phyloP scores from a whole-genome alignment of 1,140 invertebrate genomes.

The Pachyrhynchus sulphureomaculatus region DNA sequence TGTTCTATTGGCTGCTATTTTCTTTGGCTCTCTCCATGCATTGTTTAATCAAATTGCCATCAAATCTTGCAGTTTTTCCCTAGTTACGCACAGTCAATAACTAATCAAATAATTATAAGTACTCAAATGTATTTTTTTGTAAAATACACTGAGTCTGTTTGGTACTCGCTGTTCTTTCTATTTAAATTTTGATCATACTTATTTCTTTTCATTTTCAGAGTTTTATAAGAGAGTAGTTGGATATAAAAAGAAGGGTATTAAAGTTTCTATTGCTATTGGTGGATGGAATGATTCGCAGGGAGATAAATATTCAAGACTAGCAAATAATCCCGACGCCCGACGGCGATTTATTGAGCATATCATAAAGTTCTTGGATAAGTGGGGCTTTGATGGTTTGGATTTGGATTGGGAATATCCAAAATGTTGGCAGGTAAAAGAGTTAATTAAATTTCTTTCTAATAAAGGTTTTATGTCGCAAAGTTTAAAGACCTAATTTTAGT shows the following conservation, averaged over 20 bases:
- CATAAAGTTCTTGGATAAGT: slow-evolving; percentile 75
- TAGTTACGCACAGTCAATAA: too few relatives aligned
- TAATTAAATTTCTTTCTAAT: not conserved
- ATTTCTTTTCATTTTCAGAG: too few relatives aligned
- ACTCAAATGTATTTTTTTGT: too few relatives aligned
- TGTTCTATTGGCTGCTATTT: too few relatives aligned
- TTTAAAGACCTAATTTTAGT: too few relatives aligned
- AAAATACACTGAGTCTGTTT: too few relatives aligned
- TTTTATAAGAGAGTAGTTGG: slow-evolving; percentile 82
- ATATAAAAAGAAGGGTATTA: slow-evolving; percentile 76
- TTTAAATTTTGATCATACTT: too few relatives aligned
- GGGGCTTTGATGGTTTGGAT: slow-evolving; percentile 85
- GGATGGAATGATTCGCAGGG: slow-evolving; percentile 90
- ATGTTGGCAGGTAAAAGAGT: slow-evolving; percentile 76
- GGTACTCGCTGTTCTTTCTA: too few relatives aligned
- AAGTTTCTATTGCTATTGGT: slow-evolving; percentile 80
- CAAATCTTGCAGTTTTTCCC: too few relatives aligned
- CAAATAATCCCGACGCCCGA: slow-evolving; percentile 72
- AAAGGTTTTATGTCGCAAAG: not conserved
- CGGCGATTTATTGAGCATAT: slow-evolving; percentile 72
- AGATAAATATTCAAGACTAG: slow-evolving; percentile 80
- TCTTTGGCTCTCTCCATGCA: too few relatives aligned
- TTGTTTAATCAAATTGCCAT: too few relatives aligned
- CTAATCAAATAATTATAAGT: too few relatives aligned
- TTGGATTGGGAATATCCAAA: slow-evolving; percentile 91